Evolutionary conservation across 2,797 vertebrate species (phyloP), one percentile per base, ranked within the genome.

Genomic region (Melanotaenia nigrans): DNA sequence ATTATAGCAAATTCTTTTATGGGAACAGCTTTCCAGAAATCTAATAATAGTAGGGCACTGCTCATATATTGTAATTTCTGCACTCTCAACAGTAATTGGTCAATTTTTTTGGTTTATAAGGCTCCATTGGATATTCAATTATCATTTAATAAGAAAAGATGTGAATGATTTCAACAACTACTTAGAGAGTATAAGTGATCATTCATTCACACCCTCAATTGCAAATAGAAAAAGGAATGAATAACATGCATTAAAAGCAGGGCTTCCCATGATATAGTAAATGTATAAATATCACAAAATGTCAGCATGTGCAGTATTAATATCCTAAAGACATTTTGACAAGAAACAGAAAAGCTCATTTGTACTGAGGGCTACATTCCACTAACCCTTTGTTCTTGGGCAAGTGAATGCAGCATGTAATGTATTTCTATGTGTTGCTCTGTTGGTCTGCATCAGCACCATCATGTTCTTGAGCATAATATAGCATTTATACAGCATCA

Each of bases 1-100:
- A 71, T 71, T 68, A 78, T 5, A 7, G 65, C 40, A 59, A 66
- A 70, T 45, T 61, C 30, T 67, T 77, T 75, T 61, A 78, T 75
- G 53, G 64, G 28, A 47, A 79, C 45, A 0, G 47, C 32, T 68
- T 68, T 51, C 18, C 3, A 67, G 45, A 67, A 75, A 45, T 66
- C 42, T 61, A 42, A 68, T 64, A 61, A 78, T 63, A 33, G 58
- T 13, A 28, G 12, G 70, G 42, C 57, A 22, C 45, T 24, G 51
- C 71, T 73, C 14, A 7, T 51, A 69, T 0, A n/a, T 4, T 61
- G 61, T 61, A 42, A 16, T 65, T 22, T 32, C 42, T 61, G 28
- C 61, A 49, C 40, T 65, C 25, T 47, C 49, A 40, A 38, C 36
- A 12, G 40, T 51, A 71, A 68, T 32, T 59, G 60, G 18, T 62